Conservation (phyloP, 2,888 invertebrate genomes). For the Slavum lentiscoides region DNA sequence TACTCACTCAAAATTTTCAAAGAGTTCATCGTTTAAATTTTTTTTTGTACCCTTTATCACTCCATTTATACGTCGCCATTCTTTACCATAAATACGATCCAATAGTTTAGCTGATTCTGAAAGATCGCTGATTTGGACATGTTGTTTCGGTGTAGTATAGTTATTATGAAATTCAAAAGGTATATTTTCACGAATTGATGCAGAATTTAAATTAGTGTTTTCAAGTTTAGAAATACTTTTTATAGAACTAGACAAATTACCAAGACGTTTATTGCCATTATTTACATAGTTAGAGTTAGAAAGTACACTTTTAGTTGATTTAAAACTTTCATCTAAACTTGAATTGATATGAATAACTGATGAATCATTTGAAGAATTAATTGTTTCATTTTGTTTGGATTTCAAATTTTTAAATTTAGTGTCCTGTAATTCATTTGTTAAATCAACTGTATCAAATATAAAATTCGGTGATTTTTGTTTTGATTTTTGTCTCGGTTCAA, state of each 20-base stretch:
- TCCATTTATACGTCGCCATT: slow-evolving; percentile 38
- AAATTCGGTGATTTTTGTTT: slow-evolving; percentile 4
- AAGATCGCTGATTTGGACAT: neutral
- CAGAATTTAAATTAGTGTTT: neutral
- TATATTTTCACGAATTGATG: neutral
- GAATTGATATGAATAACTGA: neutral
- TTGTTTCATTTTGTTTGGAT: neutral
- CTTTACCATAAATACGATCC: slow-evolving; percentile 43
- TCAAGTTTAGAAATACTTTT: neutral
- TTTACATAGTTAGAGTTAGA: neutral
- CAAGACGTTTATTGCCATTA: neutral
- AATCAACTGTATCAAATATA: slow-evolving; percentile 14
- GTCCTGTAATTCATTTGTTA: neutral
- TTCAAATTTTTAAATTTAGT: neutral
- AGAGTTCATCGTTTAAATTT: neutral
- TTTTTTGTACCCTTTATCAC: slow-evolving; percentile 15
- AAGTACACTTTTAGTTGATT: slow-evolving; percentile 18
- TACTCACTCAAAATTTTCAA: slow-evolving; percentile 32
- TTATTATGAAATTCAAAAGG: slow-evolving; percentile 1
- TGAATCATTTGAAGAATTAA: neutral
- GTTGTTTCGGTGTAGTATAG: slow-evolving; percentile 24
- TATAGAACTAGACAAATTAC: neutral
- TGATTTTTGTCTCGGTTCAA: slow-evolving; percentile 14
- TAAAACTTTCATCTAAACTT: slow-evolving; percentile 32
- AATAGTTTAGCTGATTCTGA: slow-evolving; percentile 39